A percentile compares a stretch with the other conserved stretches of the same genome.
Evolutionary conservation across 2,888 invertebrate genomes (phyloP).

Genomic region (Eremobia ochroleuca): DNA sequence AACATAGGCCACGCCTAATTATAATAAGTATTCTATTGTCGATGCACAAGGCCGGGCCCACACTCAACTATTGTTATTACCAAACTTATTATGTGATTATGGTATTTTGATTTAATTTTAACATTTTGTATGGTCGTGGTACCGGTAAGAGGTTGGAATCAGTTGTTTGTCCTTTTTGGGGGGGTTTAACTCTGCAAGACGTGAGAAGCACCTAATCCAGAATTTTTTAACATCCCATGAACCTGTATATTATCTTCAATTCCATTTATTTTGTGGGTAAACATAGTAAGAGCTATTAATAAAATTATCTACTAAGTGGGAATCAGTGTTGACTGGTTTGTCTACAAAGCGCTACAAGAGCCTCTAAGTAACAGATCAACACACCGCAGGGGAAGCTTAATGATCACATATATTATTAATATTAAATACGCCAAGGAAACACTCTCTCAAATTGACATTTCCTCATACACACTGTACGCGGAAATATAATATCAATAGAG

Average conservation of each 20-base stretch:
- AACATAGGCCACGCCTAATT: conserved; percentile 31
- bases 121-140: conserved; percentile 22
- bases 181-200: no score
- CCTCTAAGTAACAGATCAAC: background rate
- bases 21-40: conserved; percentile 46
- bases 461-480: conserved; percentile 9
- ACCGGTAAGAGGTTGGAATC: conserved; percentile 26
- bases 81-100: conserved; percentile 38
- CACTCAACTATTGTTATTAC: conserved; percentile 39
- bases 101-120: conserved; percentile 22
- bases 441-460: conserved; percentile 30
- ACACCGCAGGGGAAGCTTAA: background rate
- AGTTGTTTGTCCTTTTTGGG: background rate
- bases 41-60: conserved; percentile 31
- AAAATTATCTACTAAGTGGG: no score
- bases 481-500: conserved; percentile 33
- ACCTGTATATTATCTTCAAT: no score
- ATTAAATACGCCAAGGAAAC: conserved; percentile 19
- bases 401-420: no score
- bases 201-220: background rate
- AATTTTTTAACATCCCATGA: background rate
- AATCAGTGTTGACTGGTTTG: background rate
- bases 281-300: background rate
- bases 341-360: background rate
- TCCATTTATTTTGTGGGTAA: no score